These are phyloP conservation scores for Drosophila mettleri DNA, from an alignment of 2,888 invertebrate genomes.

Conservation along the genomic window DNA sequence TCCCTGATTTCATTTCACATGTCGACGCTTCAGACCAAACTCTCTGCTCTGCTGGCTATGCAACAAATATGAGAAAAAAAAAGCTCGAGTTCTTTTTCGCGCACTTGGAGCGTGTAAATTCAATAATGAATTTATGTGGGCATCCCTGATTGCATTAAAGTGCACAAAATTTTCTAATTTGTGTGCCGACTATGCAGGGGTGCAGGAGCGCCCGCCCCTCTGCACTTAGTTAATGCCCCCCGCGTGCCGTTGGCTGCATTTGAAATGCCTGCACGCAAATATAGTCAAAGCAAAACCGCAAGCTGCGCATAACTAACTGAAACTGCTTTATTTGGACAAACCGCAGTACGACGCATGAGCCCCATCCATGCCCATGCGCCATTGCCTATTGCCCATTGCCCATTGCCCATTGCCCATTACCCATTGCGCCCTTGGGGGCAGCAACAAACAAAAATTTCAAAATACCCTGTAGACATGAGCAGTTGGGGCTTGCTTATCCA, in stretches of 20 bases:
- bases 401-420: background rate
- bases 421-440: background rate
- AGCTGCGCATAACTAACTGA: slow-evolving; percentile 80
- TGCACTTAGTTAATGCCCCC: slow-evolving; percentile 1
- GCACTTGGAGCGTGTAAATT: slow-evolving; percentile 44
- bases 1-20: slow-evolving; percentile 43
- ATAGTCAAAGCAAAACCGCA: slow-evolving; percentile 77
- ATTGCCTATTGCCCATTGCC: background rate
- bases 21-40: slow-evolving; percentile 47
- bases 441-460: slow-evolving; percentile 30
- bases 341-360: slow-evolving; percentile 52
- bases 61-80: background rate
- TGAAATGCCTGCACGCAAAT: slow-evolving; percentile 59
- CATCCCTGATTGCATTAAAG: slow-evolving; percentile 57
- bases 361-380: background rate
- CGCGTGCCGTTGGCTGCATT: slow-evolving; percentile 39
- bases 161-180: slow-evolving; percentile 75
- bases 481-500: background rate
- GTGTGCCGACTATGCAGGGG: slow-evolving; percentile 39
- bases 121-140: slow-evolving; percentile 58
- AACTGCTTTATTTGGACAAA: slow-evolving; percentile 76
- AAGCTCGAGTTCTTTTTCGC: slow-evolving; percentile 8
- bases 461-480: slow-evolving; percentile 27
- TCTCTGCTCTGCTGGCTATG: slow-evolving; percentile 1
- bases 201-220: background rate